Conservation (phyloP, 2,888 invertebrate species). For the Monoplex corrugatus region DNA sequence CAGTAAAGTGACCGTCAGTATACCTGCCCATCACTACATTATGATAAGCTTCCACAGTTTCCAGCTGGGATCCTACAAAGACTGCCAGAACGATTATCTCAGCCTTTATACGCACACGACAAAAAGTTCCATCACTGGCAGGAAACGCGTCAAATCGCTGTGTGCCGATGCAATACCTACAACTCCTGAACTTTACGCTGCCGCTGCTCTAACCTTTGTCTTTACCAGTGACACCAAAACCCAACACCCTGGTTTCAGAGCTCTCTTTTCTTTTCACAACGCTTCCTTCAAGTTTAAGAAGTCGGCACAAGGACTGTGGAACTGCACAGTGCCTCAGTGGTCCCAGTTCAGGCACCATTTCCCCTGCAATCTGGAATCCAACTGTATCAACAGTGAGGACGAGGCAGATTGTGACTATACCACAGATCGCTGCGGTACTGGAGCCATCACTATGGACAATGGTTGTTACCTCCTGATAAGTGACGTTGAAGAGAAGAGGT, state of each 20-base stretch:
- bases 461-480: conserved; percentile 14
- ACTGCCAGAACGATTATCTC: not conserved
- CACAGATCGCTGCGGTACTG: not conserved
- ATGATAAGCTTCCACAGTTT: conserved; percentile 25
- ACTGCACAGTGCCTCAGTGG: conserved; percentile 40
- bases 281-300: not conserved
- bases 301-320: conserved; percentile 12
- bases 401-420: not conserved
- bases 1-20: not conserved
- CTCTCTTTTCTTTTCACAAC: conserved; percentile 24
- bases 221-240: not conserved
- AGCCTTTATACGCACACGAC: too few relatives aligned
- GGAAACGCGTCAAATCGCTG: not conserved
- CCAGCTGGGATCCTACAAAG: not conserved
- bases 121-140: too few relatives aligned
- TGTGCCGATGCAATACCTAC: not conserved
- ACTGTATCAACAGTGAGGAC: conserved; percentile 37
- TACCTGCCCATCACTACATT: not conserved
- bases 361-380: conserved; percentile 39
- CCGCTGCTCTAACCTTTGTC: not conserved
- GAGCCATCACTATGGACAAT: not conserved
- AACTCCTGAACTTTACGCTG: not conserved
- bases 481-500: not conserved
- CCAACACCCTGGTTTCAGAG: conserved; percentile 43
- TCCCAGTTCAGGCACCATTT: conserved; percentile 36